Base-by-base conservation (phyloP, 2,797 vertebrate species). In the Lepilemur ruficaudatus region DNA sequence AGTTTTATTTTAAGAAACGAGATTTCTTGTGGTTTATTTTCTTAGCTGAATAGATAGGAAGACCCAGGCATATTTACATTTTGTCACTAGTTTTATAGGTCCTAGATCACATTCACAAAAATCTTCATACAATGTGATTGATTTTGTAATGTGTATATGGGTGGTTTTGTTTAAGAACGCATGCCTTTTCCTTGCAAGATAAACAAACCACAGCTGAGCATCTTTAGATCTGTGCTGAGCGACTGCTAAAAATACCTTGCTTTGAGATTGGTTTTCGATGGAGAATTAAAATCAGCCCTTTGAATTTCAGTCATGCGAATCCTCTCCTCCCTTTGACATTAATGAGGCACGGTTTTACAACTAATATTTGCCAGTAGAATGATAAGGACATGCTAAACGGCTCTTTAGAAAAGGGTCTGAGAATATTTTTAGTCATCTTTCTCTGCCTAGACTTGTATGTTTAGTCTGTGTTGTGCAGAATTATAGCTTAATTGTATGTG, bases 401-500 rank as follows among this genome's bases (percentile, higher is more conserved):
- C 41, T 93, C 75, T 86, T 86, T 75, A 73, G 50, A 94, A 52
- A 87, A 96, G 84, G 86, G 69, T 90, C 70, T 91, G 88, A 59
- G 86, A 97, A 94, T 97, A 28, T 94, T 92, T 96, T 96, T 95
- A 22, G 5, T 87, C 93, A 10, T 63, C 93, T 86, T 86, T 73
- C 91, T 97, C 95, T 96, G 95, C 97, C 97, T 98, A 97, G 97
- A 97, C 97, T 93, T 97, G 32, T 1, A 14, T 96, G 38, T 97
- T 98, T 98, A 96, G 96, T 97, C 94, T 98, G 93, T 95, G 63
- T 35, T 94, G 83, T 94, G 38, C 69, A 97, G 96, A 97, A 97
- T 98, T 97, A 91, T 76, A 97, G 91, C 96, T 97, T 97, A 97
- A 98, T 97, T 97, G 93, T 81, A 65, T 96, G 93, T 96, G 96